These are phyloP conservation scores for Acanthopleura granulata DNA, from an alignment of 2,888 invertebrate species.

Conservation along the genomic window DNA sequence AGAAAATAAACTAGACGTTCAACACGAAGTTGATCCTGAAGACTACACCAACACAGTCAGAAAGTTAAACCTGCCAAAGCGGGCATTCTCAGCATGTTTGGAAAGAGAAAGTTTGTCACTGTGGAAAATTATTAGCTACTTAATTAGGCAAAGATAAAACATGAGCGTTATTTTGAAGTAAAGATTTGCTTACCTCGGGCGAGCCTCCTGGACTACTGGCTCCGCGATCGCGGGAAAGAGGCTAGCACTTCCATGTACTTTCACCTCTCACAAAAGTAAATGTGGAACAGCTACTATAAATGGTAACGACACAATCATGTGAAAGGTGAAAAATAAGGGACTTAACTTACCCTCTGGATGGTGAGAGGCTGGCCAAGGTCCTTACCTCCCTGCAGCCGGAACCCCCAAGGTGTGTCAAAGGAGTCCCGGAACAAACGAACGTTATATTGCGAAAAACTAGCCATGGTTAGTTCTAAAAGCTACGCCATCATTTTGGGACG, in stretches of 20 bases:
- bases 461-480: slow-evolving; percentile 14
- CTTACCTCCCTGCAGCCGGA: slow-evolving; percentile 69
- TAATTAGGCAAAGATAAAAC: too few species aligned
- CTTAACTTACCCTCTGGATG: slow-evolving; percentile 66
- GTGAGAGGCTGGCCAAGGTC: slow-evolving; percentile 64
- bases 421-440: slow-evolving; percentile 67
- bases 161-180: not conserved
- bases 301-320: not conserved
- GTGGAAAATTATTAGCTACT: too few species aligned
- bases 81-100: too few species aligned
- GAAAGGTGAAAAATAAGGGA: not conserved
- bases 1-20: too few species aligned
- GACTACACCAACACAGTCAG: too few species aligned
- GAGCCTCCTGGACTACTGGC: not conserved
- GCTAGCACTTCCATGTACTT: slow-evolving; percentile 5
- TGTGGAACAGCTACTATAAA: slow-evolving; percentile 17
- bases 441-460: slow-evolving; percentile 43
- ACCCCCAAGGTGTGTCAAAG: slow-evolving; percentile 69
- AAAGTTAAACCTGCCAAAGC: too few species aligned
- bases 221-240: not conserved
- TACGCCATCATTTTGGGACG: slow-evolving; percentile 13
- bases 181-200: slow-evolving; percentile 13
- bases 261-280: slow-evolving; percentile 14
- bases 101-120: too few species aligned
- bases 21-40: too few species aligned